Evolutionary conservation across 2,113 vertebrate genomes (phyloP), one percentile per base, ranked within the genome.

Genomic region (Tichodroma muraria): DNA sequence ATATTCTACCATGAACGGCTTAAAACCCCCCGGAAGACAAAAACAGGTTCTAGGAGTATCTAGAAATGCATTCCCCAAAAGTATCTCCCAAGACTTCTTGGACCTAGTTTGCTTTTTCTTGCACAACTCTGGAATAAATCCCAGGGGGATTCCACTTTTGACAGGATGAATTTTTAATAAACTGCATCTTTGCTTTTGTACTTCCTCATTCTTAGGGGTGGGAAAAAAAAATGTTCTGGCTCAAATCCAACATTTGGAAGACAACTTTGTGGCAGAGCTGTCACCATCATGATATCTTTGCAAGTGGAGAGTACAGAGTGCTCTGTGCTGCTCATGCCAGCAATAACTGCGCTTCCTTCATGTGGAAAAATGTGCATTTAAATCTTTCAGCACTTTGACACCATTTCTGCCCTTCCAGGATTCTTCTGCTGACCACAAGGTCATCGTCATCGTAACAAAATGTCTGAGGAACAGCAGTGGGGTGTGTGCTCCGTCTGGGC

Each of bases 311-410:
- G 22, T 1, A 19, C 19, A 61, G 64, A 61, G 73, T 30, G 47
- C 40, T 38, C 42, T 19, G 0, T 3, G 6, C 21, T 22, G 37
- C 20, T 79, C 76, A 40, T 38, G 52, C 52, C 65, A 75, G 15
- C 6, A 73, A 56, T 11, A 47, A 47, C 3, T 75, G 65, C n/a
- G n/a, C 66, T 90, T 54, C 65, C 40, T 60, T 79, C 71, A 52
- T 0, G 0, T 2, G 10, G 33, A 78, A 82, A 83, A 82, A 66
- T 1, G 18, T 6, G 2, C 23, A 53, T 35, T 90, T 65, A 18
- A 44, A 61, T 49, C 8, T 2, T 63, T 66, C 79, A 70, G 70
- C 18, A 8, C 63, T 70, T 19, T 10, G 31, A 47, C 80, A 53
- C 12, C 6, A 28, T 47, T 42, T 45, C 70, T 73, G 54, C 56